A percentile compares a stretch with the other conserved stretches of the same genome.
Conservation (phyloP, 2,888 invertebrate species). For the Catocala nupta region DNA sequence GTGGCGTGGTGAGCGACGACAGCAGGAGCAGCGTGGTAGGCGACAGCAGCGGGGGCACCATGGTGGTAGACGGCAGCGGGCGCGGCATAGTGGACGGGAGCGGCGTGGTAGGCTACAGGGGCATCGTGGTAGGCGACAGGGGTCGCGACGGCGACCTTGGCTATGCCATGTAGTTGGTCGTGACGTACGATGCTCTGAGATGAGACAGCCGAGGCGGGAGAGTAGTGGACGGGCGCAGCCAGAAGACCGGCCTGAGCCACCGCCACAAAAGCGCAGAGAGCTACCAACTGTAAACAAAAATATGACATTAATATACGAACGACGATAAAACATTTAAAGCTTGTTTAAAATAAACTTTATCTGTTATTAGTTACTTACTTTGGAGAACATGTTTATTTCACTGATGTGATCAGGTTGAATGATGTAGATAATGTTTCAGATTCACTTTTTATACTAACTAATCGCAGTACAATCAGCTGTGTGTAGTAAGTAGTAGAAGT, state of each 20-base stretch:
- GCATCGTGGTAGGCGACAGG: slow-evolving; percentile 46
- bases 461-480: slow-evolving; percentile 38
- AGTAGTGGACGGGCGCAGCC: slow-evolving; percentile 66
- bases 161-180: slow-evolving; percentile 57
- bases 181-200: slow-evolving; percentile 60
- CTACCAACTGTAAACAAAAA: slow-evolving; percentile 54
- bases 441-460: slow-evolving; percentile 60
- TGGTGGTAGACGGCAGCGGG: slow-evolving; percentile 71
- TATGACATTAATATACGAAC: not conserved
- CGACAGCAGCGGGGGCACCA: slow-evolving; percentile 53
- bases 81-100: slow-evolving; percentile 63
- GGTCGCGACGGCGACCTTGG: slow-evolving; percentile 42
- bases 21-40: slow-evolving; percentile 48
- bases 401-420: not conserved
- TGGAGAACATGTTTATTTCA: slow-evolving; percentile 58
- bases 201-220: slow-evolving; percentile 65
- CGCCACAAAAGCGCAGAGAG: slow-evolving; percentile 24
- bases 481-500: slow-evolving; percentile 54
- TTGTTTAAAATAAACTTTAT: not conserved
- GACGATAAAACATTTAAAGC: no score
- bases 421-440: slow-evolving; percentile 48
- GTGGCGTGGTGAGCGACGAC: slow-evolving; percentile 54
- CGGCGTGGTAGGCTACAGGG: slow-evolving; percentile 46
- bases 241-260: slow-evolving; percentile 29
- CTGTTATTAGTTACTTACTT: slow-evolving; percentile 33